Conservation (phyloP, 2,888 invertebrate genomes). For the Eupithecia abbreviata region DNA sequence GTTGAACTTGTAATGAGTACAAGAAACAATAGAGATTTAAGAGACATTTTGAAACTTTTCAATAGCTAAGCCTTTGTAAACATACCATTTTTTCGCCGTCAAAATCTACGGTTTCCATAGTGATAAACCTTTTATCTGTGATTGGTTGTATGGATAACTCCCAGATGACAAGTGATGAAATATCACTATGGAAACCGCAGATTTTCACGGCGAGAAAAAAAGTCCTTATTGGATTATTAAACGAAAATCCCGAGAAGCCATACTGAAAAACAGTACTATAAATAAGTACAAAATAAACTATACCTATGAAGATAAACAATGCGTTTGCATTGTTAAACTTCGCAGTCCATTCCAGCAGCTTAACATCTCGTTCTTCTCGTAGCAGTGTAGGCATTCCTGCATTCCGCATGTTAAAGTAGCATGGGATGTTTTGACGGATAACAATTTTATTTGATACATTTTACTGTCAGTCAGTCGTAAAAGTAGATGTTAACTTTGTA, state of each 20-base stretch:
- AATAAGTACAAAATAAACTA: neutral
- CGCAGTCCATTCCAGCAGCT: slow-evolving; percentile 16
- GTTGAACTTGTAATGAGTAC: neutral
- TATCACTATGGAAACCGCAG: too few relatives aligned
- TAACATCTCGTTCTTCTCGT: slow-evolving; percentile 24
- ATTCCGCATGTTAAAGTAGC: slow-evolving; percentile 61
- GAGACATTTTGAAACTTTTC: too few relatives aligned
- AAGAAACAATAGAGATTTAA: neutral
- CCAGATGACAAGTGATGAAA: too few relatives aligned
- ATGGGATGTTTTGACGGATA: slow-evolving; percentile 71
- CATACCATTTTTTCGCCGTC: too few relatives aligned
- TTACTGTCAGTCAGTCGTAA: slow-evolving; percentile 70
- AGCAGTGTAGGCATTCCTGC: slow-evolving; percentile 54
- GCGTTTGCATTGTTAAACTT: neutral
- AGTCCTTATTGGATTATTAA: neutral
- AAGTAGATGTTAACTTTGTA: slow-evolving; percentile 47
- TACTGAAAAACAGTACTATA: too few relatives aligned
- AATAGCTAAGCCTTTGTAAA: neutral
- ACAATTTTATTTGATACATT: slow-evolving; percentile 74
- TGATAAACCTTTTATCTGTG: too few relatives aligned
- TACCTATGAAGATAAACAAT: neutral
- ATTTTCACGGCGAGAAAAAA: too few relatives aligned
- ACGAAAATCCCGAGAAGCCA: too few relatives aligned
- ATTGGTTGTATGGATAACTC: too few relatives aligned
- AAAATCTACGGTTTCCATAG: too few relatives aligned